These are phyloP conservation scores for Leptobrachium leishanense DNA, from an alignment of 2,113 vertebrate species.

Conservation along the genomic window DNA sequence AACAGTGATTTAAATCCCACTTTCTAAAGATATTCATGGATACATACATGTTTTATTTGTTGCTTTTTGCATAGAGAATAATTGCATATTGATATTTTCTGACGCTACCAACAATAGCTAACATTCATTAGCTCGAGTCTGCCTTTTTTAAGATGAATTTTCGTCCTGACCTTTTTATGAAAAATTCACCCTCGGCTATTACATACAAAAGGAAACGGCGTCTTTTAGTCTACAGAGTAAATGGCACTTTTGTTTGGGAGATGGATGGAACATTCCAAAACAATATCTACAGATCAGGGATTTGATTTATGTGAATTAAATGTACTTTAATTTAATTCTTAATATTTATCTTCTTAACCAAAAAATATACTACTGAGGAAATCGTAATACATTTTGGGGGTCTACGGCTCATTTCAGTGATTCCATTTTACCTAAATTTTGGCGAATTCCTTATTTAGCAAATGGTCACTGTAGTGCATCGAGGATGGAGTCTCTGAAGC, in stretches of 20 bases:
- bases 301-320: background rate
- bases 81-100: slow-evolving; percentile 25
- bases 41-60: slow-evolving; percentile 5
- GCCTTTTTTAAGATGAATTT: slow-evolving; percentile 22
- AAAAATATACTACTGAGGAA: background rate
- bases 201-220: slow-evolving; percentile 31
- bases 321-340: background rate
- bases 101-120: slow-evolving; percentile 14
- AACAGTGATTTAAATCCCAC: slow-evolving; percentile 9
- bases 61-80: slow-evolving; percentile 24
- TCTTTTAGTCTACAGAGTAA: slow-evolving; percentile 39
- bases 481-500: no score
- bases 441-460: no score
- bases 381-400: no score
- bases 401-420: no score
- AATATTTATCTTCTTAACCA: background rate
- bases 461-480: no score
- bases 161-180: slow-evolving; percentile 38
- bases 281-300: slow-evolving; percentile 5
- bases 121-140: slow-evolving; percentile 38
- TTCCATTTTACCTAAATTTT: no score
- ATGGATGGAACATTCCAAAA: slow-evolving; percentile 35
- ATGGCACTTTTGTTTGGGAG: slow-evolving; percentile 27
- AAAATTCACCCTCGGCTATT: slow-evolving; percentile 41
- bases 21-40: background rate